Conservation (phyloP, 2,797 vertebrate genomes). For the Macrochelys suwanniensis region DNA sequence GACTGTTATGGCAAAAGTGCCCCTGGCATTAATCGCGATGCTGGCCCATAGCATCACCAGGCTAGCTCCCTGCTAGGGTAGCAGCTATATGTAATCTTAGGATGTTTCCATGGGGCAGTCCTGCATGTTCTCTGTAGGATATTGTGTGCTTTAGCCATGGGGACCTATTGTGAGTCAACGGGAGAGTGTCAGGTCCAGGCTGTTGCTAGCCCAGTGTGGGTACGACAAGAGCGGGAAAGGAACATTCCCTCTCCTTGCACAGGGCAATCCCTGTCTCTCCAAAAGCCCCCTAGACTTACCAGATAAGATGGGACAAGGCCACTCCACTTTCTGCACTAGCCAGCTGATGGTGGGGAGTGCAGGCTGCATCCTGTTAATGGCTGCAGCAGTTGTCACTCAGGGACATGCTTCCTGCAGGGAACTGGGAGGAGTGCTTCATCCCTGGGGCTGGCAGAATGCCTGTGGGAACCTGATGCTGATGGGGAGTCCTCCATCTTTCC, state of each 20-base stretch:
- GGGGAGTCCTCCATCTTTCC: background rate
- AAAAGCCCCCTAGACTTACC: background rate
- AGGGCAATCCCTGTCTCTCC: background rate
- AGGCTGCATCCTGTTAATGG: background rate
- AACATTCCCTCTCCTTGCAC: background rate
- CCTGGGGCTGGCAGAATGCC: background rate
- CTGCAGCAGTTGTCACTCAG: background rate
- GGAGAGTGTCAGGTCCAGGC: background rate
- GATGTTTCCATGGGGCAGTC: background rate
- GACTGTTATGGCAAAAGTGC: background rate
- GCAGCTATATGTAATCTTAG: background rate
- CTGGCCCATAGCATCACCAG: background rate
- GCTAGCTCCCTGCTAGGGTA: background rate
- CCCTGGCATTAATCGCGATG: background rate
- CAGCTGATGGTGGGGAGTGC: background rate
- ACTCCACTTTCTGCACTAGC: background rate
- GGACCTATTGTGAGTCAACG: background rate
- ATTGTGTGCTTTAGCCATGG: background rate
- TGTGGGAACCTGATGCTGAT: background rate
- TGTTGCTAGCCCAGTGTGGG: background rate
- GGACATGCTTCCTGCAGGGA: background rate
- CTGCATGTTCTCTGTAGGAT: background rate
- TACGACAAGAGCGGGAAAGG: fast-evolving
- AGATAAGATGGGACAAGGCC: background rate
- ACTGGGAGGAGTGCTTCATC: background rate